phyloP scores from a whole-genome alignment of 2,113 vertebrate genomes.

The Rhinoderma darwinii region DNA sequence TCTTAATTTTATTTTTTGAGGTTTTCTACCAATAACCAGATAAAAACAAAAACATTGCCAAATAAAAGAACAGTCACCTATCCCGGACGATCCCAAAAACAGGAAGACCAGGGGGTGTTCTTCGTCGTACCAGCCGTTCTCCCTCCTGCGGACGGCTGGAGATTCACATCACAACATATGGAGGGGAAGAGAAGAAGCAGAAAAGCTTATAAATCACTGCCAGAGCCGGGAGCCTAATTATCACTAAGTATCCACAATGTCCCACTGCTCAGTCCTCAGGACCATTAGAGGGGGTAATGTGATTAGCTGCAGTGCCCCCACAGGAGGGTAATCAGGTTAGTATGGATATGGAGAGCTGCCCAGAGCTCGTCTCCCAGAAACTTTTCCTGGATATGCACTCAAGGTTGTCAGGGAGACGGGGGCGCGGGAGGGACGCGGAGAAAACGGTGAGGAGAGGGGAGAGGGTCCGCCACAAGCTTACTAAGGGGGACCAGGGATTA shows the following conservation, averaged over 20 bases:
- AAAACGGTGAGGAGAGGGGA: constrained; percentile 2
- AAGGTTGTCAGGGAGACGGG: constrained; percentile 67
- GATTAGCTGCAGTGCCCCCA: constrained; percentile 93
- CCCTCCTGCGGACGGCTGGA: constrained; percentile 92
- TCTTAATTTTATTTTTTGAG: no score
- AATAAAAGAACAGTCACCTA: no score
- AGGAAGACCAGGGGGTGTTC: constrained; percentile 97
- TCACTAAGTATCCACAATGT: constrained; percentile 86
- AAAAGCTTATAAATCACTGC: constrained; percentile 84
- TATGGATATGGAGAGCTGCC: constrained; percentile 92
- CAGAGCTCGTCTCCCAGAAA: constrained; percentile 81
- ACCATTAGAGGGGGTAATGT: constrained; percentile 97
- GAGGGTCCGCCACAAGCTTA: constrained; percentile 13
- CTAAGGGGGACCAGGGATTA: not conserved
- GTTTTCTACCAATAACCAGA: no score
- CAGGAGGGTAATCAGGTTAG: constrained; percentile 97
- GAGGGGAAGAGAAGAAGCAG: not conserved
- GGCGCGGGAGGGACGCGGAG: constrained; percentile 27
- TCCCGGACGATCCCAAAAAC: constrained; percentile 96
- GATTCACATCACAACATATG: no score
- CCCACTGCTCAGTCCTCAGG: constrained; percentile 82
- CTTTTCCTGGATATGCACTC: constrained; percentile 73
- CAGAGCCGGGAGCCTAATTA: constrained; percentile 83
- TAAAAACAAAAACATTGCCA: no score
- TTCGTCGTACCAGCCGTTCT: constrained; percentile 98